Evolutionary conservation across 2,888 invertebrate genomes (phyloP), one percentile per base, ranked within the genome.

Genomic region (Drosophila paranaensis): DNA sequence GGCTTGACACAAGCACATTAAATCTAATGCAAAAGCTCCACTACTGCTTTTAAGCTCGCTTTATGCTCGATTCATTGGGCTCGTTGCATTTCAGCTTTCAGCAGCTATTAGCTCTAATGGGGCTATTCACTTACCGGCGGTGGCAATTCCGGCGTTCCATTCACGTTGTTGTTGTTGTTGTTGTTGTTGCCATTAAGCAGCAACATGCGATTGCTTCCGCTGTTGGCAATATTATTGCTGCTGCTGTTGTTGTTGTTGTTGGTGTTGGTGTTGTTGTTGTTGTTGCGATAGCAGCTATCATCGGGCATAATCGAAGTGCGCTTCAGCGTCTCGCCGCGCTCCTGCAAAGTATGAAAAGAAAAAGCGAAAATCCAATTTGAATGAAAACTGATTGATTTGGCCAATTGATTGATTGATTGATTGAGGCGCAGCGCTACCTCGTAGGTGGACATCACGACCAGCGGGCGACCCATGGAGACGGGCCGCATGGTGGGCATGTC

Each of bases 261-360:
- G 54, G 6, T 60, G 51, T 30, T 55, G 66, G 45, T 81, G 50
- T 60, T 83, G 57, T 54, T 77, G 57, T 67, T 82, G 64, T 65
- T 83, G 67, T 72, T 91, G 40, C 92, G 91, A 85, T 88, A 90
- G 67, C 91, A 91, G 58, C 90, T 91, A 67, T 91, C 91, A 77
- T 93, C 92, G 67, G 91, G 90, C 91, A 92, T 92, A 63, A 93
- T 89, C 67, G 90, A 87, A 54, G 92, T 92, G 66, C 91, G 92
- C 14, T 90, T 90, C 33, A 93, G 82, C 25, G 91, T 92, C 67
- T 92, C 92, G 50, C 91, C 90, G 48, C 92, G 91, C 63, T 93
- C 93, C 92, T 93, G 71, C 30, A 6, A 77, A 75, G 33, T 60
- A 30, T 14, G 2, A 14, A 53, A 64, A 3, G 8, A 27, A 4